These are phyloP conservation scores for Theonella swinhoei DNA, from an alignment of 37 sponge, comb jelly and placozoan species.

Conservation along the genomic window DNA sequence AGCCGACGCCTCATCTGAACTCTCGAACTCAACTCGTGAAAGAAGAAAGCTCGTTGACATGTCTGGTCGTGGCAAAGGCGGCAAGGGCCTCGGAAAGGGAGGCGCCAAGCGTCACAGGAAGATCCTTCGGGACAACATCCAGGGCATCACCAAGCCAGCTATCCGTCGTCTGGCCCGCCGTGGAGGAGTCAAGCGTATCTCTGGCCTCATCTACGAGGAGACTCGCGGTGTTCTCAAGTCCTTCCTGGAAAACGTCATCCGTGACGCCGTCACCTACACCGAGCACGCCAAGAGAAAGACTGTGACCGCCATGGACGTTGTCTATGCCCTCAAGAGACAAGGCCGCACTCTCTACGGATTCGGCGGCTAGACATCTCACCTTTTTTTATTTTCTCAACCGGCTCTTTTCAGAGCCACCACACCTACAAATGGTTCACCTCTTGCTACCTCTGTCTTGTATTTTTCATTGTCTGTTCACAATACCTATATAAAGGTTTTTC, in stretches of 20 bases:
- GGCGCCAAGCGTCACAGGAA: slow-evolving; percentile 99
- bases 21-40: background rate
- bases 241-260: slow-evolving; percentile 97
- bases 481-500: background rate
- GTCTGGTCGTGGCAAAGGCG: slow-evolving; percentile 99
- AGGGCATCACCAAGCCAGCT: slow-evolving; percentile 98
- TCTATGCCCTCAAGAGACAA: slow-evolving; percentile 97
- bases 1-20: background rate
- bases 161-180: slow-evolving; percentile 98
- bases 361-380: slow-evolving; percentile 81
- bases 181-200: slow-evolving; percentile 99
- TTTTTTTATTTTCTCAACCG: slow-evolving; percentile 16
- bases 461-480: background rate
- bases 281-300: slow-evolving; percentile 99
- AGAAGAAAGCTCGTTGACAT: slow-evolving; percentile 40
- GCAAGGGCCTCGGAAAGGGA: slow-evolving; percentile 98
- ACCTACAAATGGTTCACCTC: slow-evolving; percentile 10
- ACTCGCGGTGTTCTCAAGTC: slow-evolving; percentile 98
- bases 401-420: slow-evolving; percentile 81
- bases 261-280: slow-evolving; percentile 99
- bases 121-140: slow-evolving; percentile 99
- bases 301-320: slow-evolving; percentile 99
- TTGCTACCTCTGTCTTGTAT: slow-evolving; percentile 2
- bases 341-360: slow-evolving; percentile 98
- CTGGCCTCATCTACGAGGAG: slow-evolving; percentile 97